phyloP scores from a whole-genome alignment of 2,888 invertebrate genomes.

The Hermaeophaga mercurialis region DNA sequence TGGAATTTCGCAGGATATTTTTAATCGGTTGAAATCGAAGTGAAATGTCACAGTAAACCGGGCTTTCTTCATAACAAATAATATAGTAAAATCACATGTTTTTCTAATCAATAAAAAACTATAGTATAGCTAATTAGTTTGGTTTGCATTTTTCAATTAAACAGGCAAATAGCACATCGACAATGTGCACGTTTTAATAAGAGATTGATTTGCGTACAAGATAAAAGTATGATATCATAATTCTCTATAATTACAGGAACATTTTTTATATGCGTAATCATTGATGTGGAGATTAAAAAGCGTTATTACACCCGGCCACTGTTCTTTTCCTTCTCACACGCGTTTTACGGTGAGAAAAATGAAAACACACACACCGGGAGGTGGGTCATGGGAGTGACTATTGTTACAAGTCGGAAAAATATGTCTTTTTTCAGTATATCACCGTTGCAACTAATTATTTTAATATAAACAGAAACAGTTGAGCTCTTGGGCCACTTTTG shows the following conservation, averaged over 20 bases:
- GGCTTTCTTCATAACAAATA: no score
- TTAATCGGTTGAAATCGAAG: no score
- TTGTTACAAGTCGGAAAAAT: not conserved
- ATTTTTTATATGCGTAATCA: slow-evolving; percentile 17
- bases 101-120: no score
- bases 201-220: slow-evolving; percentile 13
- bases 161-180: slow-evolving; percentile 13
- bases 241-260: slow-evolving; percentile 15
- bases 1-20: no score
- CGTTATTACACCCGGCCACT: slow-evolving; percentile 13
- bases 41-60: no score
- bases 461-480: no score
- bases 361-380: not conserved
- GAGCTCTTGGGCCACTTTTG: no score
- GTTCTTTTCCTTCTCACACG: slow-evolving; percentile 7
- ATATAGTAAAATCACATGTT: no score
- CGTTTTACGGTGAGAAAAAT: slow-evolving; percentile 3
- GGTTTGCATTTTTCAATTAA: slow-evolving; percentile 23
- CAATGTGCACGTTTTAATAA: slow-evolving; percentile 13
- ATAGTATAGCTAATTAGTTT: no score
- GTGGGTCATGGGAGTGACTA: not conserved
- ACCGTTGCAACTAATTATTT: no score
- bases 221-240: slow-evolving; percentile 12
- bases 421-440: no score
- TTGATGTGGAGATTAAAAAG: slow-evolving; percentile 13